Evolutionary conservation across 1,140 invertebrate species (phyloP), one percentile per base, ranked within the genome.

Genomic region (Drosophila elegans): DNA sequence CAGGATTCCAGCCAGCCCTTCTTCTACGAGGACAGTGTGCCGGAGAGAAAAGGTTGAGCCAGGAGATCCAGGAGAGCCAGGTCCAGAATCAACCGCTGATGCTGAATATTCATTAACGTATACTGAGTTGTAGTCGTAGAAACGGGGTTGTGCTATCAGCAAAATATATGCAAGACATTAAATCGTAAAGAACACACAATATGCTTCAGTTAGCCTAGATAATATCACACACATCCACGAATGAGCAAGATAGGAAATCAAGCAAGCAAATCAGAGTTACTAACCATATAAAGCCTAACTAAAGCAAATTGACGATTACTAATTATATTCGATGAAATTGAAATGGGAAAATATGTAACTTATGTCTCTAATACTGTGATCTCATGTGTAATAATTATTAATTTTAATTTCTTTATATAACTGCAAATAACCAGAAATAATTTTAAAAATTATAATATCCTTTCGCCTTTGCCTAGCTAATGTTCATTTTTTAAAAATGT

Each of bases 301-400:
- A 68, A 60, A 52, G 68, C 36, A 61, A 76, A 42, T 62, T 61
- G 45, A 38, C 56, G 21, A 54, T 48, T 53, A 32, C 66, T 51
- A 62, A 78, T 62, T 57, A 45, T 68, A 53, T 53, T 68, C 42
- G 66, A 56, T 63, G 29, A 38, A 69, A 69, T 34, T 67, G 77
- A 88, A 69, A 73, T 74, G 68, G 77, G 77, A 78, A 80, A 88
- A 86, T 88, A 86, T 83, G 85, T 90, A 91, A 92, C 88, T 91
- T 92, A 92, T 92, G 88, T 92, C 91, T 92, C 91, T 92, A 92
- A 92, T 92, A 92, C 91, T 92, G 91, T 92, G 91, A 92, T 92
- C 91, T 92, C 91, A 92, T 92, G 89, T 92, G 88, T 92, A 92
- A 92, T 92, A 92, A 86, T 90, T 91, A 91, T 84, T 91, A 90